Conservation (phyloP, 2,797 vertebrate species). For the Peromyscus nudipes region DNA sequence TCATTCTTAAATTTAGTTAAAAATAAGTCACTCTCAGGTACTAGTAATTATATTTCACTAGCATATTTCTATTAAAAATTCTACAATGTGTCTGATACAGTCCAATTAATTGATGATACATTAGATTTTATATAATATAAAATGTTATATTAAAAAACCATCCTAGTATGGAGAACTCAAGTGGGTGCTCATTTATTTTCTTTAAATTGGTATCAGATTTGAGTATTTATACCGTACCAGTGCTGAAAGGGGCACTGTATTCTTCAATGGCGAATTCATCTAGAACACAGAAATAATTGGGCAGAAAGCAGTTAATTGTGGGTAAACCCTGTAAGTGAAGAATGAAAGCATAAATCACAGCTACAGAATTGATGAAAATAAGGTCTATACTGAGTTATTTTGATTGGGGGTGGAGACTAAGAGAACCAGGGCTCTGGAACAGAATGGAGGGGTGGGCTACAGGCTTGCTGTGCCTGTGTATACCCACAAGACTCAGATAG, state of each 20-base stretch:
- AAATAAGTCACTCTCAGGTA: background rate
- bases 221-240: constrained; percentile 55
- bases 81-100: background rate
- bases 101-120: constrained; percentile 6
- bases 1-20: constrained; percentile 51
- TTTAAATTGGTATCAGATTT: background rate
- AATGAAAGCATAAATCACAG: background rate
- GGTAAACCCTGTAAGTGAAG: background rate
- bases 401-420: background rate
- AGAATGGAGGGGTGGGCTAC: background rate
- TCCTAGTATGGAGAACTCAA: background rate
- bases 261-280: constrained; percentile 74
- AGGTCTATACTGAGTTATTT: background rate
- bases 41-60: constrained; percentile 34
- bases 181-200: background rate
- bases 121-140: background rate
- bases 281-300: constrained; percentile 61
- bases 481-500: background rate
- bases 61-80: constrained; percentile 1
- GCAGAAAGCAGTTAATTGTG: background rate
- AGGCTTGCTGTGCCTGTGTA: background rate
- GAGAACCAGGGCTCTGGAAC: background rate
- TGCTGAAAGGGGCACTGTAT: constrained; percentile 65
- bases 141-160: no score
- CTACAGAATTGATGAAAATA: background rate